These are phyloP conservation scores for Anoplopoma fimbria DNA, from an alignment of 2,113 vertebrate species.

Conservation along the genomic window DNA sequence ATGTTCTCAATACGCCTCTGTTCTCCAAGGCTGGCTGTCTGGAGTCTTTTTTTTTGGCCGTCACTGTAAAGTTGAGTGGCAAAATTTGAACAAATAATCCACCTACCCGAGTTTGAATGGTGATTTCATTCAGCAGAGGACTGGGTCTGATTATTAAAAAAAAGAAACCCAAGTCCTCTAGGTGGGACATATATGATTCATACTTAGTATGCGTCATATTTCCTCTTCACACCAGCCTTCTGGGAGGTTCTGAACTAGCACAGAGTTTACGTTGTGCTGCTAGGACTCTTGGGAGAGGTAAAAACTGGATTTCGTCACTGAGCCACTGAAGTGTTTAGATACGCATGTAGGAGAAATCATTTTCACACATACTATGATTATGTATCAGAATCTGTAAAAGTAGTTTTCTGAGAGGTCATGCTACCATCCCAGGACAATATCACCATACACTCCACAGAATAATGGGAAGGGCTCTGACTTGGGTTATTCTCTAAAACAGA, in stretches of 20 bases:
- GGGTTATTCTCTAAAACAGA: background rate
- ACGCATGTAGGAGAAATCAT: conserved; percentile 20
- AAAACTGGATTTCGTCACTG: conserved; percentile 56
- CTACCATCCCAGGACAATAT: conserved; percentile 29
- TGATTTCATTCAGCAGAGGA: conserved; percentile 70
- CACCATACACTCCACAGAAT: background rate
- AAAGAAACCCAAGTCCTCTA: conserved; percentile 51
- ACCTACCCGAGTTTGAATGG: conserved; percentile 57
- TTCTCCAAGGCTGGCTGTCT: conserved; percentile 60
- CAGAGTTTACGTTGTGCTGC: conserved; percentile 58
- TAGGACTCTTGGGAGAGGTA: conserved; percentile 26
- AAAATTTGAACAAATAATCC: conserved; percentile 75
- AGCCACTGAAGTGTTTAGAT: conserved; percentile 40
- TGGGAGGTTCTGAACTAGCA: conserved; percentile 63
- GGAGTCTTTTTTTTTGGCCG: conserved; percentile 53
- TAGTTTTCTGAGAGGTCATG: conserved; percentile 25
- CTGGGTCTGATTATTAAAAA: conserved; percentile 54
- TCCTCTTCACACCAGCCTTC: conserved; percentile 68
- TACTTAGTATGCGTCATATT: conserved; percentile 67
- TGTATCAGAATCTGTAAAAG: conserved; percentile 28
- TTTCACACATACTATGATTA: conserved; percentile 40
- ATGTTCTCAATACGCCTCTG: conserved; percentile 74
- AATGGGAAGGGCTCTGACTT: background rate
- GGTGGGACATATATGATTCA: conserved; percentile 77
- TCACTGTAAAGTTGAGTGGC: conserved; percentile 64